Percentiles rank a stretch among this genome's conserved stretches.
phyloP scores from a whole-genome alignment of 92 coral and sea anemone genomes.

The Palythoa grandiflora region DNA sequence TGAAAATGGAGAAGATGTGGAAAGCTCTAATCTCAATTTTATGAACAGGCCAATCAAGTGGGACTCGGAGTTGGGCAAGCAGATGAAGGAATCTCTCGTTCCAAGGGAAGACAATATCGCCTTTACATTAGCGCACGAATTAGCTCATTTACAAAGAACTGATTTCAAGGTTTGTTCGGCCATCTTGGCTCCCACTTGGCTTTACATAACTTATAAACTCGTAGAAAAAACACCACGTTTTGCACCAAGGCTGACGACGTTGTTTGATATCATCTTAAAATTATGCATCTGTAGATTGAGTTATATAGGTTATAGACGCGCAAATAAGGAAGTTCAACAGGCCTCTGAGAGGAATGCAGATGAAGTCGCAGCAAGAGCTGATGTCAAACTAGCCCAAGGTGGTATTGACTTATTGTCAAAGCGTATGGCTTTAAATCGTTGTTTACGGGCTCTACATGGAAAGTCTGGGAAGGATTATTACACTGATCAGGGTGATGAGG shows the following conservation, averaged over 20 bases:
- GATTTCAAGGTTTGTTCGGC: constrained; percentile 61
- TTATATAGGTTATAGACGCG: constrained; percentile 69
- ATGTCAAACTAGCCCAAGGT: constrained; percentile 70
- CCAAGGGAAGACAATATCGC: constrained; percentile 82
- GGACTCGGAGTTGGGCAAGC: constrained; percentile 84
- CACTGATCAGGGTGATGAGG: constrained; percentile 82
- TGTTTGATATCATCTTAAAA: constrained; percentile 71
- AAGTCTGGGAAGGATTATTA: constrained; percentile 65
- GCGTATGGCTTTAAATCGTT: constrained; percentile 73
- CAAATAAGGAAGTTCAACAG: constrained; percentile 61
- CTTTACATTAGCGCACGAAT: constrained; percentile 81
- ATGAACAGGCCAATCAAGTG: constrained; percentile 81
- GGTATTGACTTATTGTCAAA: constrained; percentile 76
- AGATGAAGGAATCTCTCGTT: constrained; percentile 73
- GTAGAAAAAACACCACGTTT: constrained; percentile 63
- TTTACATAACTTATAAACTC: constrained; percentile 77
- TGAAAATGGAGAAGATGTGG: constrained; percentile 69
- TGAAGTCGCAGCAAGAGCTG: constrained; percentile 67
- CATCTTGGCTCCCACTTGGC: constrained; percentile 75
- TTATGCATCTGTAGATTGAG: constrained; percentile 76
- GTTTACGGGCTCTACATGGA: constrained; percentile 77
- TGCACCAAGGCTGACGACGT: constrained; percentile 47
- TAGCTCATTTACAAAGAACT: constrained; percentile 73
- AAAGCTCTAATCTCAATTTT: constrained; percentile 77
- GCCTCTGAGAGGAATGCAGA: constrained; percentile 76